These are phyloP conservation scores for Miichthys miiuy DNA, from an alignment of 2,797 vertebrate genomes.

Conservation along the genomic window DNA sequence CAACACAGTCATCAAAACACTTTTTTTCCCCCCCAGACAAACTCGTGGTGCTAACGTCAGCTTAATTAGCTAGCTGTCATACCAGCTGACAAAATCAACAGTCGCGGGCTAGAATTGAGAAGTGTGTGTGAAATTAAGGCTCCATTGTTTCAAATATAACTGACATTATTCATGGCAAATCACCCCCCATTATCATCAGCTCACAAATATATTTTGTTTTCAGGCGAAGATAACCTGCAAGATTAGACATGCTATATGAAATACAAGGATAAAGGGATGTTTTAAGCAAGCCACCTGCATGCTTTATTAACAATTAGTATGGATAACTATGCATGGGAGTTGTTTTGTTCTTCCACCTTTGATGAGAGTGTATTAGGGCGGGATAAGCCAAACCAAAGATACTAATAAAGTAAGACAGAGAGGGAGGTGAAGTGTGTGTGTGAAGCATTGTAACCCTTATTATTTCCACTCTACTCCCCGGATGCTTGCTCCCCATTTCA, in stretches of 20 bases:
- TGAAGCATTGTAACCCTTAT: constrained; percentile 50
- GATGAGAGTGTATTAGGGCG: constrained; percentile 55
- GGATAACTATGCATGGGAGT: constrained; percentile 43
- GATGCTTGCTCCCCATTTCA: constrained; percentile 73
- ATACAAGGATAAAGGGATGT: constrained; percentile 31
- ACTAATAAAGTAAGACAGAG: constrained; percentile 43
- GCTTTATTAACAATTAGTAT: constrained; percentile 66
- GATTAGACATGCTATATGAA: constrained; percentile 24
- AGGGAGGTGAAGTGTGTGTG: constrained; percentile 34
- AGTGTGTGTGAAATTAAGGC: not conserved
- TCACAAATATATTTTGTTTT: constrained; percentile 15
- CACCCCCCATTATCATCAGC: not conserved
- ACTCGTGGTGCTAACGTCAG: not conserved
- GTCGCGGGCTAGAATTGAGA: not conserved
- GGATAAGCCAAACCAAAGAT: constrained; percentile 57
- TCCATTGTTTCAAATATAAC: not conserved
- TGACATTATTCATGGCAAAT: not conserved
- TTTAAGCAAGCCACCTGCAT: constrained; percentile 40
- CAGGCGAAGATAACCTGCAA: constrained; percentile 11
- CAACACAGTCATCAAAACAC: too few relatives aligned
- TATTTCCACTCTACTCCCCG: constrained; percentile 65
- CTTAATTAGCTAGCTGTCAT: not conserved
- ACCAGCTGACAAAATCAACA: too few relatives aligned
- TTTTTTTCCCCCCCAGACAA: too few relatives aligned
- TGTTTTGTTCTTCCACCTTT: constrained; percentile 65